Conservation (phyloP, 1,140 invertebrate species). For the Adelges cooleyi region DNA sequence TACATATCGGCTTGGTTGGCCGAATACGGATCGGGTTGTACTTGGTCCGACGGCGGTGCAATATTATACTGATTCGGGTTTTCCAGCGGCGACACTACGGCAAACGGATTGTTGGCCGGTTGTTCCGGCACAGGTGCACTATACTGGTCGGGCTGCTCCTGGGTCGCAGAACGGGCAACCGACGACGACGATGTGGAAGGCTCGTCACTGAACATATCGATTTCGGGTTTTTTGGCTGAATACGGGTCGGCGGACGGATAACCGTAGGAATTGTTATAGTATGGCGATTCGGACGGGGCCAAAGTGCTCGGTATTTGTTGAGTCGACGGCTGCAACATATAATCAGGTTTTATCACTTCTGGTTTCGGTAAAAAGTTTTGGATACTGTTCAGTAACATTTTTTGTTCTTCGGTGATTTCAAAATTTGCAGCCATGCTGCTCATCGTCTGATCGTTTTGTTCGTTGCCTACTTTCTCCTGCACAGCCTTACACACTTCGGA, state of each 20-base stretch:
- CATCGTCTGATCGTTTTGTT: conserved; percentile 35
- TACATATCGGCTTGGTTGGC: background rate
- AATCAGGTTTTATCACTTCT: conserved; percentile 12
- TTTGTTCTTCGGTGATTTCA: conserved; percentile 18
- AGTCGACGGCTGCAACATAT: background rate
- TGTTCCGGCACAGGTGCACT: background rate
- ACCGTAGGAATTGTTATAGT: background rate
- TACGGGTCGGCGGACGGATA: conserved; percentile 1
- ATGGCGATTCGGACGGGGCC: background rate
- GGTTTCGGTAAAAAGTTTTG: conserved; percentile 6
- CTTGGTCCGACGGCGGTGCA: background rate
- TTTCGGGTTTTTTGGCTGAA: background rate
- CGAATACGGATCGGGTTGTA: conserved; percentile 6
- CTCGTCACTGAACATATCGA: background rate
- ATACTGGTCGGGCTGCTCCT: background rate
- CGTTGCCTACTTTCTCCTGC: conserved; percentile 44
- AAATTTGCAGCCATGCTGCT: conserved; percentile 32
- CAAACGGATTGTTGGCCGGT: background rate
- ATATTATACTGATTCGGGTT: background rate
- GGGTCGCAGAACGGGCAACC: background rate
- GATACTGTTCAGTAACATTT: conserved; percentile 5
- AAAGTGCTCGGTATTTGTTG: background rate
- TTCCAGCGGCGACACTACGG: background rate
- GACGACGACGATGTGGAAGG: background rate
- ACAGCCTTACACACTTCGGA: conserved; percentile 55